Base-by-base conservation (phyloP, 35 echinoderm and acorn worm genomes). In the Lytechinus variegatus region DNA sequence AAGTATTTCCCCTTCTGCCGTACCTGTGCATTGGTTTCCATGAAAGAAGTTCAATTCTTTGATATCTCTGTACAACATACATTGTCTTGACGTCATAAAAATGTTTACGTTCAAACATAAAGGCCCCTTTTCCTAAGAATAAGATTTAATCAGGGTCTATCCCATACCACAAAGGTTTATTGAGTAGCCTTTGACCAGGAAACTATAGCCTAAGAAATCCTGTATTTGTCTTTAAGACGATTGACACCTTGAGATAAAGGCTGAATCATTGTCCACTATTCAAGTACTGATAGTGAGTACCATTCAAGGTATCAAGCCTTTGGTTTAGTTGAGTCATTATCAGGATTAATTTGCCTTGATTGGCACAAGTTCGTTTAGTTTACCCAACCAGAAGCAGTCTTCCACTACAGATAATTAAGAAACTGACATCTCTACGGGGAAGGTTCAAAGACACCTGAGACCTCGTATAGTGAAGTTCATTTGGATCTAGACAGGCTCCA, bases 201-300 rank as follows among this genome's bases (percentile, higher is more conserved):
- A 79, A 24, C 66, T 79, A 79, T 4, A 79, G 66, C 21, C 13
- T 7, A 7, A 16, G 14, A 7, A n/a, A 79, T 79, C 66, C 1
- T 24, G 3, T n/a, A 79, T 79, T 79, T 79, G 66, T 79, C 66
- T 79, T 71, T 79, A 4, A 16, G 66, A 79, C 66, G 19, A 79
- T n/a, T 79, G 66, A 79, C 66, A 79, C 66, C 66, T 79, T 79
- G 19, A 79, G 66, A 79, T 79, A 79, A 79, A 79, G 66, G 66
- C 3, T 24, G n/a, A 4, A 4, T 79, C 66, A 19, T n/a, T 16
- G 19, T 79, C 66, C n/a, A 79, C 21, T 19, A 24, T 79, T 79
- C 14, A 79, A 79, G 66, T 16, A 79, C 66, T 24, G 66, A 79
- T 79, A 79, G n/a, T 79, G 21, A 24, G 21, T 79, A 79, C 66